Evolutionary conservation across 2,888 invertebrate species (phyloP), one percentile per base, ranked within the genome.

Genomic region (Caenorhabditis doughertyi): DNA sequence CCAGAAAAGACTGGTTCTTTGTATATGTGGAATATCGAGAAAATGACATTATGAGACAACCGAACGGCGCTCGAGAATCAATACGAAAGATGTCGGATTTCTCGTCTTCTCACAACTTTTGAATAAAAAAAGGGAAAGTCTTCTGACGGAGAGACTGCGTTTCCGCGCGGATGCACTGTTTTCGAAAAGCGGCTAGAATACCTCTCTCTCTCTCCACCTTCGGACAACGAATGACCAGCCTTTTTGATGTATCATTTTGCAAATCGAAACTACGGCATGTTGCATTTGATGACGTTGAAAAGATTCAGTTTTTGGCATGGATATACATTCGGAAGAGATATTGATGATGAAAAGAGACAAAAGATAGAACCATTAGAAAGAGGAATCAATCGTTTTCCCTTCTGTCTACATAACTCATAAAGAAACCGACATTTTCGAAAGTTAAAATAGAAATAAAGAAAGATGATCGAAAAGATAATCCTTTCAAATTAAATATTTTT

Each of bases 91-190:
- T 44, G 25, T 73, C 64, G 73, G 51, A 25, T 51, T 51, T 55
- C 68, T 53, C 29, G 47, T n/a, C 65, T 49, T 32, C 65, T 23
- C 29, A 25, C 25, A 62, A 44, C 47, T 47, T 32, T 47, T n/a
- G n/a, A n/a, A n/a, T n/a, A n/a, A 53, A 53, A 77, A 58, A 64
- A 79, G 70, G 23, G 77, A 79, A 70, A 79, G 77, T 51, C 25
- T 62, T 58, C 56, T 67, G 51, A 51, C 65, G 35, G 44, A 39
- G 13, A 29, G 67, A 67, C 65, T 58, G 56, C 58, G 67, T 47
- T 76, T 76, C 76, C 76, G 76, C 76, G 76, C 76, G 76, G 76
- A 67, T 56, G 42, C 68, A 76, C 60, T 44, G 60, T 76, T 51
- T 68, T 64, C 0, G 25, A 11, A 53, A 42, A n/a, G 56, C 47